These are phyloP conservation scores for Motacilla alba DNA, from an alignment of 2,113 vertebrate species.

Conservation along the genomic window DNA sequence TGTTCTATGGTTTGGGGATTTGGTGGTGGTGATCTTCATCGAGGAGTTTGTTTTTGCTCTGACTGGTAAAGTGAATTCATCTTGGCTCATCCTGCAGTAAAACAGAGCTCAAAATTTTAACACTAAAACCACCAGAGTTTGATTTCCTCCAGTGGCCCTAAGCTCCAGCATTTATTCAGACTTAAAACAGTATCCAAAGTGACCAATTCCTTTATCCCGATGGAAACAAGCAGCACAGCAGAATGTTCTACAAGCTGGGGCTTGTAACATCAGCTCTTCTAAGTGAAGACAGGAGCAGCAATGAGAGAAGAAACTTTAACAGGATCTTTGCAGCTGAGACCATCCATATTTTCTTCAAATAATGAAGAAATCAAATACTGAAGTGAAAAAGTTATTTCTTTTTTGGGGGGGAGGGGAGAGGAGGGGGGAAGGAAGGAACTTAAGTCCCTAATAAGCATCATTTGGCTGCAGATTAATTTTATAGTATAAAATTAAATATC, in stretches of 20 bases:
- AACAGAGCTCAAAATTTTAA: not conserved
- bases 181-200: not conserved
- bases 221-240: not conserved
- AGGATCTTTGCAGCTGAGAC: not conserved
- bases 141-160: not conserved
- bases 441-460: not conserved
- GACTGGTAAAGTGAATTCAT: not conserved
- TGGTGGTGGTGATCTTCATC: no score
- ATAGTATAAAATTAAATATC: not conserved
- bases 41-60: not conserved
- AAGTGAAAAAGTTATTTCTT: not conserved
- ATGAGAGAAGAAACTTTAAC: not conserved
- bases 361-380: not conserved
- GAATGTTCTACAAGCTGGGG: not conserved
- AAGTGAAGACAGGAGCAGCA: not conserved
- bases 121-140: not conserved
- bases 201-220: not conserved
- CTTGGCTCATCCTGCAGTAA: not conserved
- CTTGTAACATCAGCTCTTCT: not conserved
- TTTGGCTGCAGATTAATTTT: not conserved
- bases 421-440: accelerated
- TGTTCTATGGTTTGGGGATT: not conserved
- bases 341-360: not conserved
- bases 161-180: not conserved
- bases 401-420: no score